Base-by-base conservation (phyloP, 2,888 invertebrate genomes). In the Hemithea aestivaria region DNA sequence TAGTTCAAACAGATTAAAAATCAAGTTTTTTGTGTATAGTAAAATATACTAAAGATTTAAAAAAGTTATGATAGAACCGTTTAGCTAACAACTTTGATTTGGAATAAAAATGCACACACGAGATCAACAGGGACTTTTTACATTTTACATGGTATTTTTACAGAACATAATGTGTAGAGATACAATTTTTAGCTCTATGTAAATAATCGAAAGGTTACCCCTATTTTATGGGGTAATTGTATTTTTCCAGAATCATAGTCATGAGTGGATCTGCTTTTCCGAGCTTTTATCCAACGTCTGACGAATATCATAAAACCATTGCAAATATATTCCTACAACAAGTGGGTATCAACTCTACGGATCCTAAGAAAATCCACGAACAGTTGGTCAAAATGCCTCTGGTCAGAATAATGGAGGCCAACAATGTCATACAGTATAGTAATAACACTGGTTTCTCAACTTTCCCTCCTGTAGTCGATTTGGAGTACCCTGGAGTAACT, bases 261-360 rank as follows among this genome's bases (percentile, higher is more conserved):
- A 38, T 54, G 50, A 57, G 60, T 39, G 49, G 62, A 20, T 46
- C 47, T 6, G 52, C 50, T 1, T 42, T 51, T 10, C 51, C 53
- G 4, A 48, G 45, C n/a, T 48, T 38, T 20, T 56, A 45, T 37
- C 48, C 32, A 11, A 8, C 51, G 7, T 55, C 56, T 7, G 48
- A 52, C 5, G 35, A 27, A 6, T 44, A 41, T 33, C 50, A 55
- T 2, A 39, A 54, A n/a, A 40, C 37, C 5, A 25, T 56, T 2
- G 46, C 51, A 7, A 25, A 37, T 3, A 32, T 36, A 0, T 56
- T 58, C 27, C 33, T 77, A 66, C 45, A 61, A 58, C 39, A 26
- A 1, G 28, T 90, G 85, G 90, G 56, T 22, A 50, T 58, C 20
- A 53, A 48, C 26, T 41, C 56, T 10, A 51, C 48, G 0, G 54